Base-by-base conservation (phyloP, 2,797 vertebrate species). In the Tapera naevia region DNA sequence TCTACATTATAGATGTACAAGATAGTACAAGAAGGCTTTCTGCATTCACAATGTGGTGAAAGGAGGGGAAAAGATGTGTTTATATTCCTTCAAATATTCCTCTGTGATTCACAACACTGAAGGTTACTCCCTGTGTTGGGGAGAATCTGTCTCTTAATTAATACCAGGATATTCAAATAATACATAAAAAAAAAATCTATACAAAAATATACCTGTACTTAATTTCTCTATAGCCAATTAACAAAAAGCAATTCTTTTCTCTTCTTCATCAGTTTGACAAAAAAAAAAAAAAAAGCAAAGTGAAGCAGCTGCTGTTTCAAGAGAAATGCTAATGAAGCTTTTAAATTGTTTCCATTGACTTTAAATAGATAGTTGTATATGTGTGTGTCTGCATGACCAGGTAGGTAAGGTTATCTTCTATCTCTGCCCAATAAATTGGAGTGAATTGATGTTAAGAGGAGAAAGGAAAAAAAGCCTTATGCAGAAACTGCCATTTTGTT, bases 341-440 rank as follows among this genome's bases (percentile, higher is more conserved):
- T 87, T 70, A 71, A 39, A 74, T 83, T 58, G 28, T 39, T 95
- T 35, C 79, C 43, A 30, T 23, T 80, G 58, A 82, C 61, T 94
- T 86, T 58, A 80, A 28, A 76, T 64, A 79, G 60, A 80, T 78
- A n/a, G n/a, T n/a, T n/a, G 27, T 86, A 80, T 93, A 17, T 16
- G 43, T 70, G 27, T 58, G 80, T 93, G 57, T n/a, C 32, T 73
- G 60, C 51, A 57, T 39, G 51, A 53, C 32, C 61, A 87, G 91
- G 48, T 51, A 91, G n/a, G 53, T 45, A 83, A 92, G 45, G 37
- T 41, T 95, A 81, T 54, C n/a, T 86, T 74, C 73, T 41, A 11
- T 46, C 56, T 67, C 88, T 93, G 28, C 64, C 86, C 53, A 82
- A 76, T 80, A 95, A 82, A 89, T 54, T 80, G 74, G 51, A 92